Evolutionary conservation across 2,113 vertebrate genomes (phyloP).

Genomic region (Halichoerus grypus): DNA sequence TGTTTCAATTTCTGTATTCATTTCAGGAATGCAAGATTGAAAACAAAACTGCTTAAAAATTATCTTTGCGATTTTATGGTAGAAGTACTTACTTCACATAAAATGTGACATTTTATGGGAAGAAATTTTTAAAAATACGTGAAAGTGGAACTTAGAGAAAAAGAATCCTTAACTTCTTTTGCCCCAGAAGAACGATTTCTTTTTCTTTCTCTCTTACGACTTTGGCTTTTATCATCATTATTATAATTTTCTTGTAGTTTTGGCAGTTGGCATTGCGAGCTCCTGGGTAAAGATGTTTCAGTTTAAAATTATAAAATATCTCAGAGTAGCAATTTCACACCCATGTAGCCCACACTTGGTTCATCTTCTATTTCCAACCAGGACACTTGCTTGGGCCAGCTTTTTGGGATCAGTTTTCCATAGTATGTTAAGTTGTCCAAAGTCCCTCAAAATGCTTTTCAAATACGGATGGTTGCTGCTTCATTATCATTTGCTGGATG

Average conservation of each 20-base stretch:
- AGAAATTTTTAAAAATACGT: not conserved
- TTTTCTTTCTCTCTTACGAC: not conserved
- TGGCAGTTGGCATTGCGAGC: not conserved
- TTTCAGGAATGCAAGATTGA: constrained; percentile 53
- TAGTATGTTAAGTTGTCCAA: not conserved
- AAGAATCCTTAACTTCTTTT: constrained; percentile 45
- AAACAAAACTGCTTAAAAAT: constrained; percentile 48
- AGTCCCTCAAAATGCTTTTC: not conserved
- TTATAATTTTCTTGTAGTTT: constrained; percentile 25
- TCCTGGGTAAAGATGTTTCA: constrained; percentile 43
- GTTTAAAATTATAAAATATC: constrained; percentile 31
- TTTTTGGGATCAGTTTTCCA: constrained; percentile 18
- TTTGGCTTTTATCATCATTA: not conserved
- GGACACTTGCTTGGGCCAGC: not conserved
- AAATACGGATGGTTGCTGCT: not conserved
- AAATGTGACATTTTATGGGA: constrained; percentile 16
- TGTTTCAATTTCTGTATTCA: constrained; percentile 37
- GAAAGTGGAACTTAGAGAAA: constrained; percentile 36
- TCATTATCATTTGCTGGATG: not conserved
- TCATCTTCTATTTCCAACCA: constrained; percentile 28
- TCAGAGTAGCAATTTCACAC: not conserved
- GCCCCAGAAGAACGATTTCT: not conserved
- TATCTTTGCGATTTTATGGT: constrained; percentile 46
- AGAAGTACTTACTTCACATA: not conserved
- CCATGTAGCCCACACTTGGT: not conserved